Conservation (phyloP, 2,113 vertebrate species). For the Anthoscopus minutus region DNA sequence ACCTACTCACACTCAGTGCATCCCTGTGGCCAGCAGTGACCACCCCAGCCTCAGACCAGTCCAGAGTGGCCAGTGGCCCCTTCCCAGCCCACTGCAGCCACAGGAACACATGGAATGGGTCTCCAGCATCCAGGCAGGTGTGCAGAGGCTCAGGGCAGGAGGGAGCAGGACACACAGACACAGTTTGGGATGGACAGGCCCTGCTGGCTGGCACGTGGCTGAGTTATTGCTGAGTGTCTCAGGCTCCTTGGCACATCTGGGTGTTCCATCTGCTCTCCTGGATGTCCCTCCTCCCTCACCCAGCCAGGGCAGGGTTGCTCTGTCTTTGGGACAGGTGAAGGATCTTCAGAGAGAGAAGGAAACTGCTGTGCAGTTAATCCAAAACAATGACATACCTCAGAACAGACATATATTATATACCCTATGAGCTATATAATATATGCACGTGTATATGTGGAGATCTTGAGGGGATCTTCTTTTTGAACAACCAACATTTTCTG, state of each 20-base stretch:
- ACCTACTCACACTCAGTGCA: no score
- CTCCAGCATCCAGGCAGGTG: not conserved
- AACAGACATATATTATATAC: not conserved
- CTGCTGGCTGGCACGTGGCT: not conserved
- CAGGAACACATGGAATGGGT: fast-evolving
- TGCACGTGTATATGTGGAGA: not conserved
- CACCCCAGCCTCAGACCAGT: not conserved
- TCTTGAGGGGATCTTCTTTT: not conserved
- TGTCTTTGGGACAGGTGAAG: not conserved
- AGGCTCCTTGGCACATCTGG: not conserved
- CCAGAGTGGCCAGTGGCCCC: not conserved
- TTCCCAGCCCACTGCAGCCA: not conserved
- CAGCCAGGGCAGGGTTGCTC: not conserved
- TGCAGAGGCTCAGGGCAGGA: not conserved
- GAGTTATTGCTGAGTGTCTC: constrained; percentile 47
- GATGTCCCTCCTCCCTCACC: not conserved
- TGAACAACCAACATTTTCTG: not conserved
- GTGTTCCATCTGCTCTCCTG: not conserved
- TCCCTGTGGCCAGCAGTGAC: not conserved
- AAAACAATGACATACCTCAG: not conserved
- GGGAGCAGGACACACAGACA: not conserved
- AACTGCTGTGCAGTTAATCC: not conserved
- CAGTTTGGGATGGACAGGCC: not conserved
- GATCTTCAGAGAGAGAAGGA: not conserved
- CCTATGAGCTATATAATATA: constrained; percentile 23